Base-by-base conservation (phyloP, 2,888 invertebrate genomes). In the Iselma pallidipennis region DNA sequence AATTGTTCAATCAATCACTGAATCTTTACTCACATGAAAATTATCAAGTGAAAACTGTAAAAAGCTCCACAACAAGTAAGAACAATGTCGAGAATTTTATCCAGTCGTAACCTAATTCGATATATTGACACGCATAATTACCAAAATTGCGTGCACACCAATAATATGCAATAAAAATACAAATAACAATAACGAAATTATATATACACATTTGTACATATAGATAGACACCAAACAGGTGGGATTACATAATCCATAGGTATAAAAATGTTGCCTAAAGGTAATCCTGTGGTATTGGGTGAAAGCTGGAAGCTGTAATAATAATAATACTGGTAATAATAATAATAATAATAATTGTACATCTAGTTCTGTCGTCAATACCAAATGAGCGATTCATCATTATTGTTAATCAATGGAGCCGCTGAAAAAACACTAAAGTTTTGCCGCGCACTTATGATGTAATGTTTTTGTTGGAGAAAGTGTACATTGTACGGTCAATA, bases 241-340 rank as follows among this genome's bases (percentile, higher is more conserved):
- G 42, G 55, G 5, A 42, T 29, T 45, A 4, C 23, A 45, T 45
- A 45, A 45, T 23, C n/a, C 10, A 12, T 21, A 45, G 7, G 55
- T 19, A 12, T 21, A 26, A 31, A 58, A 45, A 53, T 28, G 52
- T 23, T 58, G 49, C 49, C 53, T 49, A 61, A 69, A 67, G 67
- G 65, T 60, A 62, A 42, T 59, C 66, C 60, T 28, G 61, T 55
- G 66, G 66, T 61, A 55, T 60, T 61, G 59, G 63, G 67, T 66
- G 69, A 70, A 70, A 70, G 69, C 66, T 61, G 63, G 57, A 66
- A 67, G 63, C 55, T 51, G 48, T 51, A 53, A 42, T 33, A n/a
- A 19, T 19, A 19, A 21, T 52, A 12, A 19, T 33, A 23, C 21
- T 25, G n/a, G 19, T 23, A 31, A 53, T 19, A 12, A 19, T 33